A percentile compares a stretch with the other conserved stretches of the same genome.
These are phyloP conservation scores for Drosophila lutescens DNA, from an alignment of 2,888 invertebrate genomes.

Conservation along the genomic window DNA sequence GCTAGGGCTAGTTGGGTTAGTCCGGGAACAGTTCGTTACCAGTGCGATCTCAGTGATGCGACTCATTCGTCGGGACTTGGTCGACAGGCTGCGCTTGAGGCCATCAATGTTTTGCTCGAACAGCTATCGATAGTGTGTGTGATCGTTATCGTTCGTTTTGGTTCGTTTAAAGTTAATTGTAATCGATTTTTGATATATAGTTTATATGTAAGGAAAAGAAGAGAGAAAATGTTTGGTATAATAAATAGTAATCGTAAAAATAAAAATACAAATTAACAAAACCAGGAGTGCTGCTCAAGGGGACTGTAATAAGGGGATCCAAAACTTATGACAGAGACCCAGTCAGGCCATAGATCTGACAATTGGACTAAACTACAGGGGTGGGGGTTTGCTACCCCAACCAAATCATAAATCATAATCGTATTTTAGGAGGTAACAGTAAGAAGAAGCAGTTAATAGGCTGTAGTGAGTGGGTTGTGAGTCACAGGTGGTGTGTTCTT, in stretches of 20 bases:
- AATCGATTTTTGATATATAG: constrained; percentile 38
- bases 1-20: constrained; percentile 62
- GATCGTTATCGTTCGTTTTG: constrained; percentile 22
- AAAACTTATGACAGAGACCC: not conserved
- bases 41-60: constrained; percentile 92
- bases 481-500: constrained; percentile 40
- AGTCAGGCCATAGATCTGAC: constrained; percentile 22
- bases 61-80: constrained; percentile 91
- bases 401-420: constrained; percentile 18
- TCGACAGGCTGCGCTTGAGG: constrained; percentile 91
- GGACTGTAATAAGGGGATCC: not conserved
- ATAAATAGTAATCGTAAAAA: constrained; percentile 38
- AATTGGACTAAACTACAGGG: constrained; percentile 14
- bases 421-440: constrained; percentile 16
- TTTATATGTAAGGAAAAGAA: constrained; percentile 72
- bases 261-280: constrained; percentile 15
- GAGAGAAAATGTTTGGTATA: constrained; percentile 57
- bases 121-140: constrained; percentile 85
- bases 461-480: constrained; percentile 32
- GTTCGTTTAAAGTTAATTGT: constrained; percentile 27
- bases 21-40: constrained; percentile 87
- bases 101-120: constrained; percentile 96
- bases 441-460: constrained; percentile 35
- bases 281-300: constrained; percentile 8
- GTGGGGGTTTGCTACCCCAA: constrained; percentile 4